A percentile compares a stretch with the other conserved stretches of the same genome.
Evolutionary conservation across 2,888 invertebrate genomes (phyloP).

Genomic region (Bembecia ichneumoniformis): DNA sequence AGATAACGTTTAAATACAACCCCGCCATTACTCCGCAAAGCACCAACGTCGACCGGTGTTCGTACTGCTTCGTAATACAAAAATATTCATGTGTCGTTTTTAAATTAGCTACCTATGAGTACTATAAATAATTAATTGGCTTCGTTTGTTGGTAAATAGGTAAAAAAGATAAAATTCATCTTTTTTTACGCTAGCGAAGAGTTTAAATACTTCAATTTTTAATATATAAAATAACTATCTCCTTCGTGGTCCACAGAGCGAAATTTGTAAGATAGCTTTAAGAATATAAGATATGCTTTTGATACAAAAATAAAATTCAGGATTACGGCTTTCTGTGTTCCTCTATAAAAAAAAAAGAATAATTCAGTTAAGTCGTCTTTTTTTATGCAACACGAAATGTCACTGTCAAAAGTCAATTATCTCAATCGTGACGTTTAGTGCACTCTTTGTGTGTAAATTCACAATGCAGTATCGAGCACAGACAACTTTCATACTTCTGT

Average conservation of each 20-base stretch:
- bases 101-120: no score
- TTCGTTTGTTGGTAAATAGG: neutral
- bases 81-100: constrained; percentile 31
- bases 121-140: neutral
- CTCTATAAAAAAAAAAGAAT: neutral
- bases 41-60: constrained; percentile 65
- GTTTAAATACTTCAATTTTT: constrained; percentile 10
- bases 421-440: no score
- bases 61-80: constrained; percentile 39
- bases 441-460: no score
- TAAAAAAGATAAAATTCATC: neutral
- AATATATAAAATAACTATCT: constrained; percentile 19
- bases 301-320: constrained; percentile 20
- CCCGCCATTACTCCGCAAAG: constrained; percentile 32
- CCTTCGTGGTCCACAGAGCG: constrained; percentile 21
- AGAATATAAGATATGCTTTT: constrained; percentile 20
- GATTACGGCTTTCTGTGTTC: neutral
- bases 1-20: neutral
- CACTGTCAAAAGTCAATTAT: no score
- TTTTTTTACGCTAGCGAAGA: neutral
- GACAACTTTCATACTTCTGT: no score
- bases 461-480: no score
- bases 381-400: no score
- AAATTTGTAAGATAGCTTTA: constrained; percentile 6
- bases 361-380: no score